Base-by-base conservation (phyloP, 64 coral and sea anemone genomes). In the Exaiptasia diaphana region DNA sequence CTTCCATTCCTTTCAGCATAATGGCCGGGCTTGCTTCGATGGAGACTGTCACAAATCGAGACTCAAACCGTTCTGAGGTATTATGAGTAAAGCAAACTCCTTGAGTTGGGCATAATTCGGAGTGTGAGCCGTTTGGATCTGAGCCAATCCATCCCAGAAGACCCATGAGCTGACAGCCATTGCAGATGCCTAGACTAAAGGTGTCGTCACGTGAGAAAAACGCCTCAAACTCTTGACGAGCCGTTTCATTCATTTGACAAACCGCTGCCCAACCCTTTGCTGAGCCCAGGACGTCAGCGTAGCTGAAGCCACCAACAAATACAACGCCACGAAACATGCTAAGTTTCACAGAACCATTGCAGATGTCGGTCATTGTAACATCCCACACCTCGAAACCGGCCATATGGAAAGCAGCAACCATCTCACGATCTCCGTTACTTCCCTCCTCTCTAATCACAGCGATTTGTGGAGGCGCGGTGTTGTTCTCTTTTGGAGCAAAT, bases 231-330 rank as follows among this genome's bases (percentile, higher is more conserved):
- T 97, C 81, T 35, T 50, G 64, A 21, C 73, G 78, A 2, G 85
- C 88, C 17, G 44, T 79, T 10, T 68, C 1, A 62, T 97, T 97
- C 22, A 91, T 87, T 12, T 91, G 81, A 38, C 88, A 97, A 30
- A 97, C 93, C 22, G 93, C 93, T 34, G 93, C 93, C 93, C 93
- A 97, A 0, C 93, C 93, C 63, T 97, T 97, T 44, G 93, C 93
- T 35, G 93, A 97, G 32, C 88, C 93, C 7, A 97, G 74, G 6
- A 97, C 93, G 53, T 97, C 93, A 17, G 93, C 93, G 42, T 91
- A 97, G 52, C 93, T 97, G 48, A 97, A 97, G 3, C 93, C 93
- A 30, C 93, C 93, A 21, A 97, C 89, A 34, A 97, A 97, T 36
- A 97, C 88, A 8, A 91, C 85, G 11, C 93, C 93, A 79, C 93